Evolutionary conservation across 2,888 invertebrate species (phyloP), one percentile per base, ranked within the genome.

Genomic region (Pyrgus malvae): DNA sequence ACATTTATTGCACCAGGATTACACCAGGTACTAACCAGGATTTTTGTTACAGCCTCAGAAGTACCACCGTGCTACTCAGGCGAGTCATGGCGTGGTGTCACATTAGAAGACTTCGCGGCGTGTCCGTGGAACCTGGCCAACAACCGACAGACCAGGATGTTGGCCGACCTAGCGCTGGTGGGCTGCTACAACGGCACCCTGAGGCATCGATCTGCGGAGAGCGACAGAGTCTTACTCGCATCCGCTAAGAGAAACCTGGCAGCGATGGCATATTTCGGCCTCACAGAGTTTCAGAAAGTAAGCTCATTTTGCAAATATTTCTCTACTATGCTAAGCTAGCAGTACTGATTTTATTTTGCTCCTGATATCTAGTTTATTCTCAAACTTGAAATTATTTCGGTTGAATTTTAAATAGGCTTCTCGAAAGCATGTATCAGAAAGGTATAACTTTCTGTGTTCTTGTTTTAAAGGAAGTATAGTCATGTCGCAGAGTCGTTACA

Each of bases 131-230:
- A 99, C 91, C 91, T 99, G 75, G 99, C 99, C 14, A 95, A 94
- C 73, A 99, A 99, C 87, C 92, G 99, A 58, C 99, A 99, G 90
- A 99, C 99, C 2, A 92, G 99, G 65, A 99, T 99, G 99, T 83
- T 99, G 71, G 97, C 99, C 11, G 98, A 99, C 91, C 91, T 99
- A 63, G 96, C 97, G 55, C 92, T 98, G 45, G 95, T 99, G 29
- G 97, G 98, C 55, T 99, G 99, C 89, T 99, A 99, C 89, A 97
- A 99, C 76, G 94, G 93, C 66, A 94, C 94, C 44, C 92, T 93
- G 63, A 93, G 96, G 91, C 92, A 94, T 45, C 71, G 86, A 48
- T 91, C 91, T 45, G 86, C 92, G 8, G 96, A 97, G 70, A 92
- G 96, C 29, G 96, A 97, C 73, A 91, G 94, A 49, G 94, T 98